phyloP scores from a whole-genome alignment of 2,888 invertebrate species.

The Campaea margaritaria region DNA sequence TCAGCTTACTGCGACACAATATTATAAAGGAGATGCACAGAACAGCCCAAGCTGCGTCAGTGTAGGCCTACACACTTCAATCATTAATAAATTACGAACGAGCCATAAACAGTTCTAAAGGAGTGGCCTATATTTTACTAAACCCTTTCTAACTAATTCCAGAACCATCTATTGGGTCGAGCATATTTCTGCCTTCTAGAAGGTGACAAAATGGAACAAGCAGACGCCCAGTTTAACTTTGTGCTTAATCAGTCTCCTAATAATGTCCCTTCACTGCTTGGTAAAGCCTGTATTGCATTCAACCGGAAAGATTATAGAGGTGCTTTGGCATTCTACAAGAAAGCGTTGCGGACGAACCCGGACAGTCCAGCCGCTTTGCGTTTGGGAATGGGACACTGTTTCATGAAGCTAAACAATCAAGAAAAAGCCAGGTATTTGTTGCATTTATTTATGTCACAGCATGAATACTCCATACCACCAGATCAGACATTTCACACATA shows the following conservation, averaged over 20 bases:
- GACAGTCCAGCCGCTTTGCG: conserved; percentile 98
- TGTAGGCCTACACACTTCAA: no score
- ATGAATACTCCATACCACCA: no score
- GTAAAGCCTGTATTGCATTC: conserved; percentile 99
- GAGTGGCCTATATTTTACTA: no score
- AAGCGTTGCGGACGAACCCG: conserved; percentile 97
- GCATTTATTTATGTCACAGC: no score
- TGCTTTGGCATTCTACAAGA: conserved; percentile 98
- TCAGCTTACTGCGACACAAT: no score
- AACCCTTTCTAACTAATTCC: conserved; percentile 31
- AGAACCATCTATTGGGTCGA: conserved; percentile 98
- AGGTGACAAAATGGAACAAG: conserved; percentile 99
- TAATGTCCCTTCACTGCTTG: conserved; percentile 98
- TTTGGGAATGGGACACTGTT: conserved; percentile 99
- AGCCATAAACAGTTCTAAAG: no score
- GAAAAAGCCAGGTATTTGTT: conserved; percentile 93
- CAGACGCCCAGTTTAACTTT: conserved; percentile 99
- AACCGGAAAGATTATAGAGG: conserved; percentile 98
- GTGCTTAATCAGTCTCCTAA: conserved; percentile 97
- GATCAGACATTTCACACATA: no score
- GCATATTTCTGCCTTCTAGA: conserved; percentile 99
- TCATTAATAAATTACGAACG: no score
- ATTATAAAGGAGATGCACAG: no score
- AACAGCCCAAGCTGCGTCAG: no score
- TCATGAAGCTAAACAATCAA: conserved; percentile 96